These are phyloP conservation scores for Parelbella ahira DNA, from an alignment of 2,888 invertebrate genomes.

Conservation along the genomic window DNA sequence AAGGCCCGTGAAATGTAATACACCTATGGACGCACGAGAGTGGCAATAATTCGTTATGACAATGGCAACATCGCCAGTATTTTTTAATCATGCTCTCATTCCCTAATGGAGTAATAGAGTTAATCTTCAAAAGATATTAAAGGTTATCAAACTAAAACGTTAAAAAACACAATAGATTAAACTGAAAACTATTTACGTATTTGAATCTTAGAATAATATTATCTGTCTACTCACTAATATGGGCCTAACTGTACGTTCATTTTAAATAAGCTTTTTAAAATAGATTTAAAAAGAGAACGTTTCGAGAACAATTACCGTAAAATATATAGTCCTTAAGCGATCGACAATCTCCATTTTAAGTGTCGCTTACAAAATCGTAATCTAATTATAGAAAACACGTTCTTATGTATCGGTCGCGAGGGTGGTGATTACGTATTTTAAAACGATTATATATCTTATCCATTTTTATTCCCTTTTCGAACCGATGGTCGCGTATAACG, in stretches of 20 bases:
- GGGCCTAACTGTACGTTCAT: too few relatives aligned
- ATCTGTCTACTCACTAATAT: too few relatives aligned
- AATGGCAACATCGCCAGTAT: too few relatives aligned
- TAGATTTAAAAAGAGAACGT: background rate
- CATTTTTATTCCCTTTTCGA: slow-evolving; percentile 29
- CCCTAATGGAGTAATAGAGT: too few relatives aligned
- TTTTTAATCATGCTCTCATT: too few relatives aligned
- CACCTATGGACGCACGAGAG: too few relatives aligned
- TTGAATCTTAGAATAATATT: too few relatives aligned
- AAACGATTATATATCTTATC: slow-evolving; percentile 14
- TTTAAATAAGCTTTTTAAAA: slow-evolving; percentile 5
- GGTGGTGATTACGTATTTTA: slow-evolving; percentile 24
- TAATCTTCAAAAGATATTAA: too few relatives aligned
- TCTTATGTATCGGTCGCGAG: slow-evolving; percentile 4
- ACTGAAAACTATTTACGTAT: too few relatives aligned
- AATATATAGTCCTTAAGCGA: slow-evolving; percentile 1
- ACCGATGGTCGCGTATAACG: slow-evolving; percentile 29
- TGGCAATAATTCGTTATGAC: too few relatives aligned
- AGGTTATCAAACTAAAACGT: too few relatives aligned
- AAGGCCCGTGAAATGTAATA: slow-evolving; percentile 12
- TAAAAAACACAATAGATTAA: too few relatives aligned
- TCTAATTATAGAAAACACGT: slow-evolving; percentile 19
- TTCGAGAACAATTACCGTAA: slow-evolving; percentile 1
- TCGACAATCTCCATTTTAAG: slow-evolving; percentile 3
- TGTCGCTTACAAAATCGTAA: slow-evolving; percentile 16